Base-by-base conservation (phyloP, 2,113 vertebrate genomes). In the Gorilla gorilla region DNA sequence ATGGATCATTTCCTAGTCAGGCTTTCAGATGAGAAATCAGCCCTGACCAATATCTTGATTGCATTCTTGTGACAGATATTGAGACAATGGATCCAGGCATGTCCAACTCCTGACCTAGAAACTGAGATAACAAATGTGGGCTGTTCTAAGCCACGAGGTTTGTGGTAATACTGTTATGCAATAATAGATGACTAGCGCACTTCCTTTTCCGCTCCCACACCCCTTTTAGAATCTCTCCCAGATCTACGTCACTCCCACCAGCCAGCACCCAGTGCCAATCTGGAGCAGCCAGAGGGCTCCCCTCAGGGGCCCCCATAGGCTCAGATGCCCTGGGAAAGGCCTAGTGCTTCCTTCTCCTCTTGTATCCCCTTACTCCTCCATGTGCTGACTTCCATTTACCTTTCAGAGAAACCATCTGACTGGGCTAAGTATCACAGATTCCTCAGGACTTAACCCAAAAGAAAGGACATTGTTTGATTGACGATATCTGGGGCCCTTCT, bases 11-110 rank as follows among this genome's bases (percentile, higher is more conserved):
- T 72, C 64, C 80, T 32, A 27, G 22, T 35, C 11, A 13, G 85
- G n/a, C 45, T 94, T 96, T 96, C 76, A 94, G 68, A 92, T 79
- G 59, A 90, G 48, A 94, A 64, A 78, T 78, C 45, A 82, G 20
- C 48, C 75, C 43, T 55, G 8, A 48, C 48, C 78, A 82, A 55
- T 59, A 64, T 40, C 32, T 81, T 84, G 75, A 75, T 45, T 55
- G 25, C 13, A 89, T 3, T 88, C 85, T 85, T 66, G 22, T 73
- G 48, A 89, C 50, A 83, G 40, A 64, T n/a, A 27, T 27, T 81
- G 3, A 87, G 38, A 94, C 43, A 93, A n/a, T 50, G 17, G 45
- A 89, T 16, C 50, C n/a, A 93, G 25, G 5, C 5, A 13, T 59
- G 40, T 23, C 9, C 32, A 48, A 20, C 38, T 57, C 64, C 55